Percentiles rank a stretch among this genome's conserved stretches.
These are phyloP conservation scores for Aplidium turbinatum DNA, from an alignment of 23 tunicate species.

Conservation along the genomic window DNA sequence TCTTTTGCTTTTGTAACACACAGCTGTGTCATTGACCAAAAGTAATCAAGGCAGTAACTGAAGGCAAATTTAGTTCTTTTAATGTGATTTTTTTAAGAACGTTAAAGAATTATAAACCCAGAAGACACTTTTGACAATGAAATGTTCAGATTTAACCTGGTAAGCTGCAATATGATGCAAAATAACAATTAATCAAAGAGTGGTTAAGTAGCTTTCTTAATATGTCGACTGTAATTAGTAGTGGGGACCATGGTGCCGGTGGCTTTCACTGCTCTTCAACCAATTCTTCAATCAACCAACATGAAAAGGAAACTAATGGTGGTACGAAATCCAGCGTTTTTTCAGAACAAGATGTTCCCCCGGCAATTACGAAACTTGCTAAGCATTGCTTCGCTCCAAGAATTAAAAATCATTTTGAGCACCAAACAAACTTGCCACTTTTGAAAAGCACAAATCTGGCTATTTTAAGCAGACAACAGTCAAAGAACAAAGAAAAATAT, in stretches of 20 bases:
- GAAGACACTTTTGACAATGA: too few species aligned
- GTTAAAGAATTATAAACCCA: too few species aligned
- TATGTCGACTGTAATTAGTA: background rate
- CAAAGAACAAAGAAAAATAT: constrained; percentile 8
- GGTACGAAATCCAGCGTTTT: too few species aligned
- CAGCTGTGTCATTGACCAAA: too few species aligned
- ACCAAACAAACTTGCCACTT: constrained; percentile 47
- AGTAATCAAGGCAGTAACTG: too few species aligned
- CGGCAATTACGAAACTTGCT: constrained; percentile 12
- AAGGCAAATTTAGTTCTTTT: too few species aligned
- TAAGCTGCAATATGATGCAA: too few species aligned
- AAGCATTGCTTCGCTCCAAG: constrained; percentile 48
- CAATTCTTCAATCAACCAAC: background rate
- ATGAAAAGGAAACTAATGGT: background rate
- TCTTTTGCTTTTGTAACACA: too few species aligned
- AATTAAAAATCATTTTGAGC: constrained; percentile 42
- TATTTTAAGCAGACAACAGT: constrained; percentile 24
- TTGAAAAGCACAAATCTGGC: constrained; percentile 47
- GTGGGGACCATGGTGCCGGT: background rate
- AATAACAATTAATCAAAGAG: too few species aligned
- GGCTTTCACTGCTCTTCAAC: background rate
- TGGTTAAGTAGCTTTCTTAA: background rate
- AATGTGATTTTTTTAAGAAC: too few species aligned
- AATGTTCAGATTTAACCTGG: too few species aligned
- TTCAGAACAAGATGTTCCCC: constrained; percentile 14